Evolutionary conservation across 2,888 invertebrate species (phyloP).

Genomic region (Serrognathus titanus): DNA sequence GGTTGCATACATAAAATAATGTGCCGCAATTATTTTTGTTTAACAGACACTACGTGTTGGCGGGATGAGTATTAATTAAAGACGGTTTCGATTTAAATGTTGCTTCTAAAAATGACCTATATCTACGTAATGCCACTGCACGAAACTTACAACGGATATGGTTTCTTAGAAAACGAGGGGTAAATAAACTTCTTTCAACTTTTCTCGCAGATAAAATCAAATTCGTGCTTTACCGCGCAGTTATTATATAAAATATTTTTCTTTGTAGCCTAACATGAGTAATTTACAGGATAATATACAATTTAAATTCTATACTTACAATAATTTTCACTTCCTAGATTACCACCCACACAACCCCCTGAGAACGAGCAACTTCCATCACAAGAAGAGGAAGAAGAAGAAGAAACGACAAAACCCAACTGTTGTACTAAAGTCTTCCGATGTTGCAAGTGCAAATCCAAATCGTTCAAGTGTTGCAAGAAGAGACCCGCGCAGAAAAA

Average conservation of each 20-base stretch:
- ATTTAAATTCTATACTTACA: background rate
- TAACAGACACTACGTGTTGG: too few species aligned
- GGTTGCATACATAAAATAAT: too few species aligned
- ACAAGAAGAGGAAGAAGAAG: slow-evolving; percentile 23
- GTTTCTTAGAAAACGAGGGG: slow-evolving; percentile 44
- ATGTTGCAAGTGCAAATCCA: slow-evolving; percentile 32
- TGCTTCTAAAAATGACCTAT: slow-evolving; percentile 43
- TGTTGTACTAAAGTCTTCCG: slow-evolving; percentile 28
- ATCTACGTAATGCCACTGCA: slow-evolving; percentile 48
- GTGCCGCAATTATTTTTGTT: too few species aligned
- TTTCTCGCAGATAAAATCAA: background rate
- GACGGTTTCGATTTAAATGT: background rate
- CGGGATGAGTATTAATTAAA: background rate
- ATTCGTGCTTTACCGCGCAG: slow-evolving; percentile 5
- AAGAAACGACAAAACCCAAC: slow-evolving; percentile 9
- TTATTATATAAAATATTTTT: background rate
- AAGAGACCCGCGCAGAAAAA: slow-evolving; percentile 15
- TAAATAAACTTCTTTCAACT: slow-evolving; percentile 25
- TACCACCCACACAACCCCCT: slow-evolving; percentile 24
- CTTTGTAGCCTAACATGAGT: background rate
- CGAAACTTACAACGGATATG: slow-evolving; percentile 44
- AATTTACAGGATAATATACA: too few species aligned
- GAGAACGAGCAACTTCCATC: slow-evolving; percentile 20
- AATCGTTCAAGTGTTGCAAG: slow-evolving; percentile 28
- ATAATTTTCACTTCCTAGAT: slow-evolving; percentile 21